Evolutionary conservation across 2,888 invertebrate species (phyloP), one percentile per base, ranked within the genome.

Genomic region (Amblyjoppa proteus): DNA sequence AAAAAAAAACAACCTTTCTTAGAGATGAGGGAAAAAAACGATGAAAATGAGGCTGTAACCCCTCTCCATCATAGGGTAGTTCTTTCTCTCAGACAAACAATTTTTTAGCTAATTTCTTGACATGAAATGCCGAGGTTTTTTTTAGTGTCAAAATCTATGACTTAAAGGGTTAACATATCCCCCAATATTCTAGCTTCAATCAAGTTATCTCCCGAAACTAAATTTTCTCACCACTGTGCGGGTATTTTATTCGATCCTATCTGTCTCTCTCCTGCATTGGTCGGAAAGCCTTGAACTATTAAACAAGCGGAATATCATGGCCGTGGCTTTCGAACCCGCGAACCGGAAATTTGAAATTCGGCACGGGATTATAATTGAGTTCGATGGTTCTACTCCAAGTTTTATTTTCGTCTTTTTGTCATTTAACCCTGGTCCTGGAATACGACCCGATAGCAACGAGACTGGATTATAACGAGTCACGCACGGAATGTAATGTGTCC

Each of bases 401-500:
- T 1, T 79, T 81, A 53, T 16, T 66, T 49, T n/a, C 34, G 38
- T 56, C 13, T 68, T 28, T 25, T n/a, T 25, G 58, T 5, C n/a
- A 58, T 76, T 34, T 45, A 45, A 64, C 64, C 51, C 68, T 76
- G 76, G 68, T 84, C 80, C 80, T 75, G 61, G 45, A 61, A 45
- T n/a, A 41, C 53, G 66, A 53, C 38, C 41, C 49, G 79, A 76
- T 66, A 16, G 68, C 51, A 73, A 73, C 53, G 81, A 77, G 61
- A 77, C 76, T 69, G 76, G 74, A 83, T 86, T 49, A 73, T 49
- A 73, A 80, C 66, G 73, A 73, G 80, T 81, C 69, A 45, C 41
- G 75, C 49, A 38, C 70, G 86, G 64, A 86, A 87, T 83, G 75
- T 81, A 79, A 73, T 58, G 75, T 81, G 81, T 79, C 83, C 81